Conservation (phyloP, 2,797 vertebrate genomes). For the Coccyzus lansbergi region DNA sequence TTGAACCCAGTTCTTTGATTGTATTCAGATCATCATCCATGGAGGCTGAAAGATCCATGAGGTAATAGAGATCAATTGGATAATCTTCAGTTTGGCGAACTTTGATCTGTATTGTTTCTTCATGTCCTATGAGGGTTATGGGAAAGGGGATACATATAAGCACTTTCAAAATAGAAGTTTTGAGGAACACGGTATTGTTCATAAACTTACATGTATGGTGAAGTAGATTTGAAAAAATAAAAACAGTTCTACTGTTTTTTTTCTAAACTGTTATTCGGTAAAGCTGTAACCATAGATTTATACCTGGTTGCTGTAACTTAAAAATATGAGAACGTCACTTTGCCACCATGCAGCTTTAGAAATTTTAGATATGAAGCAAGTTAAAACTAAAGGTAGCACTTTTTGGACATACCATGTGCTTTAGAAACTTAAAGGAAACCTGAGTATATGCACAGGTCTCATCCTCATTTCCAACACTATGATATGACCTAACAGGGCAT, state of each 20-base stretch:
- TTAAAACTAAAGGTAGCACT: not conserved
- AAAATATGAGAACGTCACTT: constrained; percentile 12
- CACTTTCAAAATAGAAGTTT: not conserved
- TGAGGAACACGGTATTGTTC: not conserved
- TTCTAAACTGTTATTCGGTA: constrained; percentile 27
- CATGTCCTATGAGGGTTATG: constrained; percentile 77
- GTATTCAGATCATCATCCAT: constrained; percentile 92
- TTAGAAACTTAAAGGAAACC: not conserved
- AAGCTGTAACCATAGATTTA: constrained; percentile 17
- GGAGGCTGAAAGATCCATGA: constrained; percentile 98
- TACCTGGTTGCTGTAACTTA: not conserved
- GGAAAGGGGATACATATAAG: constrained; percentile 12
- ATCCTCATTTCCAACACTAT: not conserved
- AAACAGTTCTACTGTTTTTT: not conserved
- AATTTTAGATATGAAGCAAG: not conserved
- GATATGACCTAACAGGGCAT: not conserved
- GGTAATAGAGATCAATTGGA: constrained; percentile 96
- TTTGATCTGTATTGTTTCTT: constrained; percentile 89
- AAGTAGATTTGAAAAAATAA: not conserved
- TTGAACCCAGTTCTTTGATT: constrained; percentile 92
- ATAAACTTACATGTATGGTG: not conserved
- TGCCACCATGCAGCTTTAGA: constrained; percentile 11
- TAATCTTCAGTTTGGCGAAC: constrained; percentile 94
- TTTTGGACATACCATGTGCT: not conserved
- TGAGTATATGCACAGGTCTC: not conserved